Evolutionary conservation across 2,888 invertebrate genomes (phyloP), one percentile per base, ranked within the genome.

Genomic region (Tridacna gigas): DNA sequence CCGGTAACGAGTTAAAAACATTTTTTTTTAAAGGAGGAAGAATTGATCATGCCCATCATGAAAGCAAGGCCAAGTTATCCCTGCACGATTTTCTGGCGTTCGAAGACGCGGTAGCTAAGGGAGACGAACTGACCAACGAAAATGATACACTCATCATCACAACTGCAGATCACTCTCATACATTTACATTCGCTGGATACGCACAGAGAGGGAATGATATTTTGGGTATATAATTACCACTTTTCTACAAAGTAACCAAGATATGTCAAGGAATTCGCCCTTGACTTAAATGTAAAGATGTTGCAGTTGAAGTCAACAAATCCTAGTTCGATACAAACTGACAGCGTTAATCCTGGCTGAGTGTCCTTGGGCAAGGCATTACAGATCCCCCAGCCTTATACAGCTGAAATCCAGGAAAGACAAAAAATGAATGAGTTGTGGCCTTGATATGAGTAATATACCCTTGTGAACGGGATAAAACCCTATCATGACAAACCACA

Each of bases 21-120:
- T 56, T 3, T 56, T 37, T 37, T 47, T 28, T 77, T 60, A 61
- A 61, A 94, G 94, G 94, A 7, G 94, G 93, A 0, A 89, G 92
- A 4, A 95, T 94, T 20, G 94, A 94, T 89, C 92, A 91, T 67
- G 95, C 89, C 11, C 95, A 95, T 82, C 98, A 98, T 93, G 96
- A 96, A 28, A 97, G 97, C 26, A 81, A 84, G 28, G 94, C 94
- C 4, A 89, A 89, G 66, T 77, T 84, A 61, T 97, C 98, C 0
- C 94, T 98, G 0, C 96, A 97, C 89, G 98, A 98, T 94, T 97
- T 97, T 0, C 95, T 97, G 84, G 97, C 97, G 92, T 96, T 99
- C 91, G 96, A 97, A 56, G 96, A 97, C 89, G 97, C 98, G 0
- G 96, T 97, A 18, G 92, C 96, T 83, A 95, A 95, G 90, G 97